Percentiles rank a stretch among this genome's conserved stretches.
Evolutionary conservation across 1,140 invertebrate genomes (phyloP).

Genomic region (Chironomus tepperi): DNA sequence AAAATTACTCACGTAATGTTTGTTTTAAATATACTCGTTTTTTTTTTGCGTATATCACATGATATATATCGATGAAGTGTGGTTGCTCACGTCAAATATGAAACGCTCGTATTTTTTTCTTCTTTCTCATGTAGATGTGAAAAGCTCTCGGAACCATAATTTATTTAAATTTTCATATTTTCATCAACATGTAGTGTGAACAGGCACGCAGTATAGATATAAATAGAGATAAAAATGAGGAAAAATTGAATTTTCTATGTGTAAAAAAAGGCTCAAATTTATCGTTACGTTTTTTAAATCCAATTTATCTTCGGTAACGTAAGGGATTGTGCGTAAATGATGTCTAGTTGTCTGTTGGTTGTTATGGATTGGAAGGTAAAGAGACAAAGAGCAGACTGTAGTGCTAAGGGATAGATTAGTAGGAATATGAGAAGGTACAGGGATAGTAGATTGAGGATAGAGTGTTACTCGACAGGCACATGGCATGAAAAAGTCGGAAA

Average conservation of each 20-base stretch:
- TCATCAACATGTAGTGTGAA: not conserved
- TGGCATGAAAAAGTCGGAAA: no score
- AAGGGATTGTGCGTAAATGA: no score
- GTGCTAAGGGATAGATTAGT: not conserved
- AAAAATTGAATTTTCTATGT: not conserved
- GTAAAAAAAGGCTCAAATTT: not conserved
- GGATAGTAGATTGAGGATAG: no score
- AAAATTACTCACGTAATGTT: not conserved
- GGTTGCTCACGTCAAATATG: not conserved
- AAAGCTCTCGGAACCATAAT: not conserved
- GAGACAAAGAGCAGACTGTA: not conserved
- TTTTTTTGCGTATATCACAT: not conserved
- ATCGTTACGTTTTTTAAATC: not conserved
- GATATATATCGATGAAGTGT: not conserved
- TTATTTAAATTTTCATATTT: constrained; percentile 5
- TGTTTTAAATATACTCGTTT: not conserved
- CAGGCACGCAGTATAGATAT: not conserved
- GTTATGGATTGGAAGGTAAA: no score
- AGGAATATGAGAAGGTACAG: no score
- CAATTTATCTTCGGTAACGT: not conserved
- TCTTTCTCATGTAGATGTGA: not conserved
- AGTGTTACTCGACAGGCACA: no score
- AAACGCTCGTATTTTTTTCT: not conserved
- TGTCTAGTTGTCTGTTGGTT: no score
- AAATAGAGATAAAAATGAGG: not conserved